Base-by-base conservation (phyloP, 2,797 vertebrate genomes). In the Xerus rutilus region DNA sequence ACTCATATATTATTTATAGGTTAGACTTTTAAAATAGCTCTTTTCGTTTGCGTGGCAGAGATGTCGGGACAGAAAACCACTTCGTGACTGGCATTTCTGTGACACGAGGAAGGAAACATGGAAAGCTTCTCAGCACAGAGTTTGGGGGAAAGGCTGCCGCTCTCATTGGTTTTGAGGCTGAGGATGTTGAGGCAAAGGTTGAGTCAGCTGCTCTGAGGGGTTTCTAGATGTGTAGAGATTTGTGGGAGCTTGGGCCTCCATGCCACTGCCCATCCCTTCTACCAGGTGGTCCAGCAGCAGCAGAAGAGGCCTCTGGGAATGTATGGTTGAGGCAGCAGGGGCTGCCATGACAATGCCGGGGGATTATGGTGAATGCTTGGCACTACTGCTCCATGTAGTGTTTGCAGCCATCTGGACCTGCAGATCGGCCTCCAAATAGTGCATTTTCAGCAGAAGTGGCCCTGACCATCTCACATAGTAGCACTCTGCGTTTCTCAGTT, bases 1-100 rank as follows among this genome's bases (percentile, higher is more conserved):
- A 91, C 84, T 94, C 86, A 79, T 96, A 59, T 94, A 96, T 95
- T 96, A 97, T 97, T 95, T 91, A 94, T 87, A 84, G 69, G 84
- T 78, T 78, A 57, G 17, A 14, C 79, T 96, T 97, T 95, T 96
- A 70, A 97, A 95, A 94, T 93, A 96, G 91, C 86, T 94, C 83
- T 96, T 95, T 94, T 96, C 45, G 6, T 91, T 91, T 89, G 81
- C 86, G 91, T 93, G 49, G 59, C 25, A 28, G 94, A 94, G 91
- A 83, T 88, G 57, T 54, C 15, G 45, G 81, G 69, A 25, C 45
- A 65, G 93, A 96, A 95, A 57, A 72, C 49, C 23, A 4, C 79
- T 86, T 89, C 39, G 25, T 59, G 89, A 87, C 83, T 96, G 95
- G 90, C 91, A 82, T 92, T 94, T 92, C 87, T 93, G 87, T 95